Conservation (phyloP, 2,888 invertebrate genomes). For the Cyclophora punctaria region DNA sequence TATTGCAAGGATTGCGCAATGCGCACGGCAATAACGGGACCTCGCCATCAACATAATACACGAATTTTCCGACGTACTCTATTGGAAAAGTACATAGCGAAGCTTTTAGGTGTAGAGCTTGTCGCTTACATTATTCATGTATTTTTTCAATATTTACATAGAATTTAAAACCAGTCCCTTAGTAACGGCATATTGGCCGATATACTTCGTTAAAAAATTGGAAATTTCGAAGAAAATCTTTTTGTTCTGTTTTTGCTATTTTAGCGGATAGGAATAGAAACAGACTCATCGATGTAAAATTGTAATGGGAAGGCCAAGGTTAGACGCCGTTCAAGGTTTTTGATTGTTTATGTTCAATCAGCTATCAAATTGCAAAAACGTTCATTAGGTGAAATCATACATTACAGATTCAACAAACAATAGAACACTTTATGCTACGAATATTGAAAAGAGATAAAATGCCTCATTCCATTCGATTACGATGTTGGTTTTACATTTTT, state of each 20-base stretch:
- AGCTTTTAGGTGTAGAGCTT: too few species aligned
- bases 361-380: constrained; percentile 18
- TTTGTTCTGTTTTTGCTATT: too few species aligned
- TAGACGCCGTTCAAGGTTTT: constrained; percentile 23
- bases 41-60: constrained; percentile 3
- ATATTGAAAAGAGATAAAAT: not conserved
- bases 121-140: too few species aligned
- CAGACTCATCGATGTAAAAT: constrained; percentile 16
- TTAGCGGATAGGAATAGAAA: constrained; percentile 10
- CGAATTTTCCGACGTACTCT: not conserved
- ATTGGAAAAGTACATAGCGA: too few species aligned
- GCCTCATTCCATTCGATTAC: too few species aligned
- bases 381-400: too few species aligned
- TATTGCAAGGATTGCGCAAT: constrained; percentile 52
- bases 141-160: too few species aligned
- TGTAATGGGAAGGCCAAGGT: constrained; percentile 35
- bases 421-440: constrained; percentile 2
- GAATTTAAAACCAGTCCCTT: too few species aligned
- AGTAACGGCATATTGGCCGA: too few species aligned
- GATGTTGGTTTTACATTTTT: too few species aligned
- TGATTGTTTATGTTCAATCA: constrained; percentile 20
- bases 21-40: constrained; percentile 24
- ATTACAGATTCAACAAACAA: constrained; percentile 14
- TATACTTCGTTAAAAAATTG: too few species aligned
- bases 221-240: too few species aligned